Evolutionary conservation across 2,113 vertebrate species (phyloP).

Genomic region (Corvus cornix): DNA sequence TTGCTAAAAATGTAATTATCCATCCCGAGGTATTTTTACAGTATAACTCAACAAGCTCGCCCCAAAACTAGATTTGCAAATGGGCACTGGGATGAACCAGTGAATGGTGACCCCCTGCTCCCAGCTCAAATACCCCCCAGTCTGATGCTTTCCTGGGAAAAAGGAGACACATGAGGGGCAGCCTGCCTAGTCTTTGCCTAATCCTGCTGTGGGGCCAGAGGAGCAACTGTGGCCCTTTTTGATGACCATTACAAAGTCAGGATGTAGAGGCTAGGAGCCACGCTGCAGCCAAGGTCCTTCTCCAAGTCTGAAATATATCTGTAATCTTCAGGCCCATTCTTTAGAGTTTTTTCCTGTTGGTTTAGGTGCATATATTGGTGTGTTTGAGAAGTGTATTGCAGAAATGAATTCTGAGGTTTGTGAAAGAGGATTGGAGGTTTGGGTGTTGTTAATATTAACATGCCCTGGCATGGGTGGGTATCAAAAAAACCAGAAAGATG

Average conservation of each 20-base stretch:
- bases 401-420: not conserved
- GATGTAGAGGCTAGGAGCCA: not conserved
- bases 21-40: not conserved
- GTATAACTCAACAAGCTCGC: not conserved
- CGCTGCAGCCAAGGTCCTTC: not conserved
- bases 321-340: not conserved
- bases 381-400: not conserved
- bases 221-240: not conserved
- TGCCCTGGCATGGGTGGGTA: not conserved
- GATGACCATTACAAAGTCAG: not conserved
- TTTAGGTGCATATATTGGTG: not conserved
- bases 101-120: not conserved
- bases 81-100: not conserved
- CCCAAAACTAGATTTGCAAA: not conserved
- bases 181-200: not conserved
- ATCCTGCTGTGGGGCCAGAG: not conserved
- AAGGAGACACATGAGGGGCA: not conserved
- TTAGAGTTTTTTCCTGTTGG: not conserved
- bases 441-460: not conserved
- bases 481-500: not conserved
- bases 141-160: not conserved
- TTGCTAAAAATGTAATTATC: not conserved
- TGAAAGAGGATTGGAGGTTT: not conserved
- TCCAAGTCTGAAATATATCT: not conserved
- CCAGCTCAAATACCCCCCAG: not conserved